A percentile compares a stretch with the other conserved stretches of the same genome.
Conservation (phyloP, 2,113 vertebrate species). For the Tamias sibiricus region DNA sequence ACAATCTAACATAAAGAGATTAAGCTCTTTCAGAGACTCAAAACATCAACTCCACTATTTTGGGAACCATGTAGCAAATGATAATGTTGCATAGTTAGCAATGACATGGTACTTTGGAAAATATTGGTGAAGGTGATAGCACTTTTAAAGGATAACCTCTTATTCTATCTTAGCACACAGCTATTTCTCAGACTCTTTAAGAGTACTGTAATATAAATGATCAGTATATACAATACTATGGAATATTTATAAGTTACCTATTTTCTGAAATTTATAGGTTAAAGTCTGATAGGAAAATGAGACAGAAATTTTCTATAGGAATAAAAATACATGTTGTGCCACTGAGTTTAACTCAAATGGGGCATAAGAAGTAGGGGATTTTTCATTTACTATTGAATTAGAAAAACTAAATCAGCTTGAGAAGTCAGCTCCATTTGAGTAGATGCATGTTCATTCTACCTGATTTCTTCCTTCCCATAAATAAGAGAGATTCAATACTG, state of each 20-base stretch:
- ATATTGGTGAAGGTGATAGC: not conserved
- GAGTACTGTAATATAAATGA: not conserved
- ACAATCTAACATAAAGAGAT: not conserved
- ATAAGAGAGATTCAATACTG: constrained; percentile 53
- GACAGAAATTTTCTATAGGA: constrained; percentile 42
- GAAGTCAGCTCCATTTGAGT: constrained; percentile 45
- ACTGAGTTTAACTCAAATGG: constrained; percentile 47
- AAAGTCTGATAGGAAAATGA: not conserved
- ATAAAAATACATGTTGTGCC: constrained; percentile 1
- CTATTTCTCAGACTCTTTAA: constrained; percentile 15
- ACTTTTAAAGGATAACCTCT: constrained; percentile 7
- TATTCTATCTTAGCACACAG: not conserved
- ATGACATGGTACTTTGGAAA: not conserved
- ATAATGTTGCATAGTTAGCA: not conserved
- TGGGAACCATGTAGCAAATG: not conserved
- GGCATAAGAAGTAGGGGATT: constrained; percentile 50
- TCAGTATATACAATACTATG: not conserved
- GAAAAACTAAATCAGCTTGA: constrained; percentile 60
- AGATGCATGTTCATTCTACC: constrained; percentile 53
- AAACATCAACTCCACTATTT: constrained; percentile 1
- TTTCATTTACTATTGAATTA: constrained; percentile 62
- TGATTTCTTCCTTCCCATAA: constrained; percentile 58
- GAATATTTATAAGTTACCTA: constrained; percentile 22
- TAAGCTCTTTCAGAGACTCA: not conserved
- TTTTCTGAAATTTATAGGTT: constrained; percentile 8